Conservation (phyloP, 2,797 vertebrate species). For the Sebastes alutus region DNA sequence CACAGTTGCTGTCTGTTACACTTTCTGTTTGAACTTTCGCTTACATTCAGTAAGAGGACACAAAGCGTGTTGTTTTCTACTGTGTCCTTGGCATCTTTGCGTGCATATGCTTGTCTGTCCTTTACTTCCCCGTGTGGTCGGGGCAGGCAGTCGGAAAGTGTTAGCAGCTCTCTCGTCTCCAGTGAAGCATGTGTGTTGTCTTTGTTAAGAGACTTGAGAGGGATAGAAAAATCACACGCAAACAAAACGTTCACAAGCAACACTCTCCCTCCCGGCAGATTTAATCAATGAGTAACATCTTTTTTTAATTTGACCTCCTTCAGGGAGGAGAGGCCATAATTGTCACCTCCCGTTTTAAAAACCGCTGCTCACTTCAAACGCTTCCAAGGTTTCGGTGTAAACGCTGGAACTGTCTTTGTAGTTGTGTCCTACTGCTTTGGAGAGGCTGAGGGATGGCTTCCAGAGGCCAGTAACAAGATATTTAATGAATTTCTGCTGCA, state of each 20-base stretch:
- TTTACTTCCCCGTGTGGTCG: slow-evolving; percentile 44
- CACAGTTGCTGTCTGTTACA: background rate
- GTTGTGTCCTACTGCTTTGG: slow-evolving; percentile 58
- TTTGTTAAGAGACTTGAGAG: slow-evolving; percentile 50
- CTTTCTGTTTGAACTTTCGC: slow-evolving; percentile 19
- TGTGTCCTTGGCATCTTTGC: slow-evolving; percentile 10
- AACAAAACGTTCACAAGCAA: slow-evolving; percentile 16
- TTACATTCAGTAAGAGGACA: slow-evolving; percentile 14
- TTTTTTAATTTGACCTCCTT: slow-evolving; percentile 35
- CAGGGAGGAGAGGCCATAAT: background rate
- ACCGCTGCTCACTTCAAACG: slow-evolving; percentile 60
- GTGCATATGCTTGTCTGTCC: slow-evolving; percentile 23
- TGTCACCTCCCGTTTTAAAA: slow-evolving; percentile 26
- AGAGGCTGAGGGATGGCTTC: slow-evolving; percentile 47
- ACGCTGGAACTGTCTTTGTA: slow-evolving; percentile 62
- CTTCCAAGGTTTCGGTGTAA: slow-evolving; percentile 36
- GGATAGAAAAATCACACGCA: slow-evolving; percentile 30
- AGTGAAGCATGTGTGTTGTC: slow-evolving; percentile 61
- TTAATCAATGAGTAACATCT: slow-evolving; percentile 15
- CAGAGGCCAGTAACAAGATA: slow-evolving; percentile 60
- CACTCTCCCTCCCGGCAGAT: background rate
- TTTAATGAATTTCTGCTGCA: slow-evolving; percentile 60
- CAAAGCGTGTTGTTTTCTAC: slow-evolving; percentile 25
- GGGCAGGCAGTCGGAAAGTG: slow-evolving; percentile 69
- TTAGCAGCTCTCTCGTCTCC: slow-evolving; percentile 74